phyloP scores from a whole-genome alignment of 2,888 invertebrate species.

The Thalpophila matura region DNA sequence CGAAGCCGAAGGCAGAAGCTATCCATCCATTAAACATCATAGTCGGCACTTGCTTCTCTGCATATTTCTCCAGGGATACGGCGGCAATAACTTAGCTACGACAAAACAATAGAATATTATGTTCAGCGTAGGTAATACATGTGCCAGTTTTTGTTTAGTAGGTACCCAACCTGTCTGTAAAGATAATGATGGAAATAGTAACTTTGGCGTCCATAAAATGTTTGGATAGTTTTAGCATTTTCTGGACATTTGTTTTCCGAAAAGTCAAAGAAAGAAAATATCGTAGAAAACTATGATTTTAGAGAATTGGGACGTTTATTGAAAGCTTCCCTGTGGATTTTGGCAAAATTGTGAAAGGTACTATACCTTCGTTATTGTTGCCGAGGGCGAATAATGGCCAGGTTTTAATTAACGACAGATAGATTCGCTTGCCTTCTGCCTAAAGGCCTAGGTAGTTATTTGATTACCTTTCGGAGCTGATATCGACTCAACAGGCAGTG shows the following conservation, averaged over 20 bases:
- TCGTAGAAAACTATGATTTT: too few relatives aligned
- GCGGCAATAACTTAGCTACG: constrained; percentile 19
- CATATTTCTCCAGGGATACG: constrained; percentile 46
- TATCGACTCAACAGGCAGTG: too few relatives aligned
- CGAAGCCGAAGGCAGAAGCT: not conserved
- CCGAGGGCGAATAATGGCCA: too few relatives aligned
- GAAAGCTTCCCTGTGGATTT: too few relatives aligned
- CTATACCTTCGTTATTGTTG: too few relatives aligned
- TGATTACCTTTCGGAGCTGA: too few relatives aligned
- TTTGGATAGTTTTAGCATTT: not conserved
- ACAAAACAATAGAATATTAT: constrained; percentile 36
- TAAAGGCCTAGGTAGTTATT: too few relatives aligned
- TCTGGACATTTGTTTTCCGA: too few relatives aligned
- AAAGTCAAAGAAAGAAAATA: not conserved
- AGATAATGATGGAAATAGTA: not conserved
- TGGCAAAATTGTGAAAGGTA: too few relatives aligned
- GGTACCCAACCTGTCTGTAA: not conserved
- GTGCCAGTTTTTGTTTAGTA: not conserved
- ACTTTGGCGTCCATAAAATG: not conserved
- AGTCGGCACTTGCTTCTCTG: constrained; percentile 26
- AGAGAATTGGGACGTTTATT: too few relatives aligned
- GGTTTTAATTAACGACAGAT: too few relatives aligned
- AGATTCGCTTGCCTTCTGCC: too few relatives aligned
- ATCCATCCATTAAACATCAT: constrained; percentile 15
- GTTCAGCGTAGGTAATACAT: constrained; percentile 12